These are phyloP conservation scores for Cyphomyrmex costatus DNA, from an alignment of 1,140 invertebrate species.

Conservation along the genomic window DNA sequence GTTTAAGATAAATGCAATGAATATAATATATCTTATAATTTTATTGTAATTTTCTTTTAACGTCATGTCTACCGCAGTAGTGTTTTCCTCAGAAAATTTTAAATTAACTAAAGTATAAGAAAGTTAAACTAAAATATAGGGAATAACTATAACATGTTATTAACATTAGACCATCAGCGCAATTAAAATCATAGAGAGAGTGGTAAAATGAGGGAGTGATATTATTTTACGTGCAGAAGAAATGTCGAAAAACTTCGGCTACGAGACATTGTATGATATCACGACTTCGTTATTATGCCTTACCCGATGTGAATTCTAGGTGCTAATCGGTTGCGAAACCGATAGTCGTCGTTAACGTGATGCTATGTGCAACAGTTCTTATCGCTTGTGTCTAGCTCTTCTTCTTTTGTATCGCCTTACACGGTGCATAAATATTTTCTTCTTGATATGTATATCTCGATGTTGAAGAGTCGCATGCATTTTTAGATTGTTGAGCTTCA, in stretches of 20 bases:
- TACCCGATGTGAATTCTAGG: conserved; percentile 7
- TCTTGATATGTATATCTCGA: conserved; percentile 1
- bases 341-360: conserved; percentile 14
- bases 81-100: neutral
- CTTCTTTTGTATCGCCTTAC: neutral
- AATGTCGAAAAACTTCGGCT: conserved; percentile 16
- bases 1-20: neutral
- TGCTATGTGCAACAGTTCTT: conserved; percentile 19
- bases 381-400: neutral
- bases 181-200: neutral
- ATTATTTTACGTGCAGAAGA: neutral
- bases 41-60: neutral
- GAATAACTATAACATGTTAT: neutral
- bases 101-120: neutral
- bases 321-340: conserved; percentile 39
- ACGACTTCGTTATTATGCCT: neutral
- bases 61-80: too few species aligned
- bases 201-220: neutral
- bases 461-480: conserved; percentile 25
- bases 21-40: neutral
- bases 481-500: conserved; percentile 8
- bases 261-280: neutral
- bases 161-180: neutral
- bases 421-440: conserved; percentile 36
- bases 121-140: neutral